Conservation (phyloP, 1,140 invertebrate species). For the Harpegnathos saltator region DNA sequence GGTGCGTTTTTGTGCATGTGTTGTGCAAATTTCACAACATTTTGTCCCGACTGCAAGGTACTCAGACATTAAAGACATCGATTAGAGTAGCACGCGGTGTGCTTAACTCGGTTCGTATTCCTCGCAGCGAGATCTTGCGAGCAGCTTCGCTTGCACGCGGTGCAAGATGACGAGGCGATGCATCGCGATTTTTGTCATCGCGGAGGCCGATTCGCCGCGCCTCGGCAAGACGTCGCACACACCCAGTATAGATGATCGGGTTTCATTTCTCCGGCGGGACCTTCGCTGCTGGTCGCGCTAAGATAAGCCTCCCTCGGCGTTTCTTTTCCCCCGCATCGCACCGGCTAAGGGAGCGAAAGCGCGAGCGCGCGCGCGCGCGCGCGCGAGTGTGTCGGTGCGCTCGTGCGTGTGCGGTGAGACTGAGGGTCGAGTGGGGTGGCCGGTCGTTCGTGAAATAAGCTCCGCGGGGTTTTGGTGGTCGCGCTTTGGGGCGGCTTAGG, state of each 20-base stretch:
- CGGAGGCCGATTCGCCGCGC: constrained; percentile 45
- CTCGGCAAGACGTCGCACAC: constrained; percentile 38
- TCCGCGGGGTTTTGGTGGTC: constrained; percentile 84
- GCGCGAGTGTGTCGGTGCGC: constrained; percentile 29
- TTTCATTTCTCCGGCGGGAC: constrained; percentile 73
- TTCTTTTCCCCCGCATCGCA: constrained; percentile 70
- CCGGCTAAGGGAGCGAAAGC: constrained; percentile 18
- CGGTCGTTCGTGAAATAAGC: constrained; percentile 86
- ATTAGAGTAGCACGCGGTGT: no score
- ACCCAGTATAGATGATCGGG: constrained; percentile 73
- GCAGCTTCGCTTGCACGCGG: not conserved
- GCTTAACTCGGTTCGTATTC: no score
- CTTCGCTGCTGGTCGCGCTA: constrained; percentile 72
- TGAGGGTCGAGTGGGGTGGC: constrained; percentile 77
- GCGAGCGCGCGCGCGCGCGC: not conserved
- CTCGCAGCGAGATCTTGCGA: no score
- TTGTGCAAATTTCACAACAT: no score
- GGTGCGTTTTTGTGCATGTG: no score
- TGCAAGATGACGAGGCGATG: not conserved
- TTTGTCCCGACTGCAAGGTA: no score
- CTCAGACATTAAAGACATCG: no score
- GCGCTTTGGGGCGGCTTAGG: constrained; percentile 82
- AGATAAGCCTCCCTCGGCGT: constrained; percentile 80
- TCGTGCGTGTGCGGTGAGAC: constrained; percentile 66
- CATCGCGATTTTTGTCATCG: constrained; percentile 44